Evolutionary conservation across 2,888 invertebrate genomes (phyloP), one percentile per base, ranked within the genome.

Genomic region (Caenorhabditis sulstoni): DNA sequence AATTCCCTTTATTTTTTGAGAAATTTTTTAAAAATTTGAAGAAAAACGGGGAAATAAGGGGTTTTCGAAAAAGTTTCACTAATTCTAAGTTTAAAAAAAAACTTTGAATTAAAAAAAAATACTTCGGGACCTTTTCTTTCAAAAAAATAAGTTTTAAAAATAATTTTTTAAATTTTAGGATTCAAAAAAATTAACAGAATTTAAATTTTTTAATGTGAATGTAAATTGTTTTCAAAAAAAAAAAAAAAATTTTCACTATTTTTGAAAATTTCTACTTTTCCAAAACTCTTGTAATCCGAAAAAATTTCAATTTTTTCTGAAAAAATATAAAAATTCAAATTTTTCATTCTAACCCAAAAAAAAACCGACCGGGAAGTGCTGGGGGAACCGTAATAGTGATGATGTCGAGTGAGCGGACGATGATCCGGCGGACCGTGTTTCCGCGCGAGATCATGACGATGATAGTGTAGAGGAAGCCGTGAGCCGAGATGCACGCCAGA

Each of bases 381-480:
- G 96, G 96, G 0, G 96, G 96, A 35, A 96, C 95, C 14, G 95
- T 95, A 85, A 96, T 96, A 0, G 96, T 96, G 82, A 97, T 94
- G 73, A 96, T 94, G 90, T 96, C 96, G 82, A 96, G 92, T 1
- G 95, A 94, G 57, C 95, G 93, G 49, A 96, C 92, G 4, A 94
- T 91, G 85, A 95, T 94, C 20, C 71, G 83, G 45, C 81, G 78
- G 12, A 85, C 3, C 1, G 79, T 57, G 35, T 67, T 79, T 18
- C 87, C 87, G 3, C 87, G 80, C 5, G 57, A 53, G 22, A 95
- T 94, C 94, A 96, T 97, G 4, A 95, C 93, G 1, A 95, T 92
- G 23, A 97, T 92, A 0, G 97, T 97, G 90, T 97, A 97, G 64
- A 83, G 20, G 62, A 85, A 85, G 0, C 85, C 85, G 52, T 61